Evolutionary conservation across 2,797 vertebrate genomes (phyloP).

Genomic region (Aratinga solstitialis): DNA sequence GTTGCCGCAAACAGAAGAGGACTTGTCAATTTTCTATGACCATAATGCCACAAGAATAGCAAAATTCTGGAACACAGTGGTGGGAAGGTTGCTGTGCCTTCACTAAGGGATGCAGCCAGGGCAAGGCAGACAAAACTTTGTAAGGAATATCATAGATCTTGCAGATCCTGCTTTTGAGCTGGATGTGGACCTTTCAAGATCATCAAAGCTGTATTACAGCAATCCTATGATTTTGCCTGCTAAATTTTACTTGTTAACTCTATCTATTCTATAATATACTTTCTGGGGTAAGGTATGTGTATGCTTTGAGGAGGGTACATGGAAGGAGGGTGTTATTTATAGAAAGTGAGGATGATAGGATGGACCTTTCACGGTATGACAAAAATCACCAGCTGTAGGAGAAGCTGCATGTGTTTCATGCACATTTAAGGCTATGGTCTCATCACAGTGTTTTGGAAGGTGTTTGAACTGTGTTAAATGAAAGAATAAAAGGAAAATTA

Average conservation of each 20-base stretch:
- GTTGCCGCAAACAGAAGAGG: neutral
- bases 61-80: neutral
- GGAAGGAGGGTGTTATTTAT: neutral
- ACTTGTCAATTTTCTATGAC: neutral
- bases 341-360: neutral
- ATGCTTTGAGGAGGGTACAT: neutral
- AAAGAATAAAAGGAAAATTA: constrained; percentile 41
- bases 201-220: neutral
- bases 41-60: neutral
- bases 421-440: neutral
- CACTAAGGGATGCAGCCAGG: neutral
- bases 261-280: neutral
- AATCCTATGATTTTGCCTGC: neutral
- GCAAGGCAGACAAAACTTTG: neutral
- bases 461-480: neutral
- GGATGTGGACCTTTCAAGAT: neutral
- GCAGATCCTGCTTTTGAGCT: neutral
- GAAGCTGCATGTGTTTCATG: neutral
- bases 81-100: neutral
- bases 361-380: neutral
- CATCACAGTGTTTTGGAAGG: neutral
- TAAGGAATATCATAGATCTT: neutral
- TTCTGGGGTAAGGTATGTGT: neutral
- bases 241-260: neutral
- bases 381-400: neutral